phyloP scores from a whole-genome alignment of 2,888 invertebrate genomes.

The Mimumesa dahlbomi region DNA sequence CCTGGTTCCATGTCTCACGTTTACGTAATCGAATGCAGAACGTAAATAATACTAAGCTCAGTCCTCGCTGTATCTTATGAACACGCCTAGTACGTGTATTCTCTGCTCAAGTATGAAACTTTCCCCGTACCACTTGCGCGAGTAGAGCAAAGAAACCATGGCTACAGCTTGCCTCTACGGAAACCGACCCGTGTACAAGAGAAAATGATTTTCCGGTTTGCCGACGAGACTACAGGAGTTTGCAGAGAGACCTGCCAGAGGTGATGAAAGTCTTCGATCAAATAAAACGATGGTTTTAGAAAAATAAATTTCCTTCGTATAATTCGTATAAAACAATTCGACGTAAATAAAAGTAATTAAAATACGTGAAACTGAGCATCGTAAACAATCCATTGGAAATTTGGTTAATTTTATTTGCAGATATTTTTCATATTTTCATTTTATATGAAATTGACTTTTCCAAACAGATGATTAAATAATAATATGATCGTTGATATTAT shows the following conservation, averaged over 20 bases:
- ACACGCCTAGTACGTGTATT: constrained; percentile 6
- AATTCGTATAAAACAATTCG: too few species aligned
- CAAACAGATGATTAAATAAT: too few species aligned
- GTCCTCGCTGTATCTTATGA: neutral
- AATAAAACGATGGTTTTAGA: too few species aligned
- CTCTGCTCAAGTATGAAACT: constrained; percentile 17
- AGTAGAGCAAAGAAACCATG: constrained; percentile 30
- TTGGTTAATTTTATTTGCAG: too few species aligned
- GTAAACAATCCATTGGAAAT: too few species aligned
- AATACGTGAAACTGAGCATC: too few species aligned
- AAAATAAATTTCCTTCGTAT: too few species aligned
- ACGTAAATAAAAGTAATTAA: too few species aligned
- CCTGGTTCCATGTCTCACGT: neutral
- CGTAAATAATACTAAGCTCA: constrained; percentile 12
- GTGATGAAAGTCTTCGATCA: constrained; percentile 3
- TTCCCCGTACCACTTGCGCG: constrained; percentile 14
- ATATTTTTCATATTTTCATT: too few species aligned
- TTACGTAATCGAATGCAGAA: constrained; percentile 7
- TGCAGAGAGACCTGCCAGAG: constrained; percentile 10
- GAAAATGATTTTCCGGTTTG: constrained; percentile 21
- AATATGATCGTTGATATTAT: too few species aligned
- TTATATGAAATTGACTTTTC: too few species aligned
- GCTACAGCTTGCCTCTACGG: neutral
- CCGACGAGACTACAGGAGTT: neutral
- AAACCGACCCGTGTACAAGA: constrained; percentile 19